Evolutionary conservation across 1,140 invertebrate species (phyloP).

Genomic region (Brachionus koreanus): DNA sequence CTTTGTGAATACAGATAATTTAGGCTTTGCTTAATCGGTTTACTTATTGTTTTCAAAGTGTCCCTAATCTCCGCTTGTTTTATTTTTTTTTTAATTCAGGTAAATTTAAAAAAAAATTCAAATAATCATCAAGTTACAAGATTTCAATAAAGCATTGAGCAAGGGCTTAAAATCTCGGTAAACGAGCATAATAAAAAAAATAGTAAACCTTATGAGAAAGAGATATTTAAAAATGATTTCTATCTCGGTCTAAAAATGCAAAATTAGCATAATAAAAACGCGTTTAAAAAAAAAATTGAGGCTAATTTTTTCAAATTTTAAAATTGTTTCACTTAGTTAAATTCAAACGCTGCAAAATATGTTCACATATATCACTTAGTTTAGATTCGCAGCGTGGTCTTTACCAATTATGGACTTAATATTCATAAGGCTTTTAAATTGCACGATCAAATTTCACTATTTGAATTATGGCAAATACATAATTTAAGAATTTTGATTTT

Average conservation of each 20-base stretch:
- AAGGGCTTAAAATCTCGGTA: slow-evolving; percentile 1
- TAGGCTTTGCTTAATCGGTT: background rate
- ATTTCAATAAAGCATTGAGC: background rate
- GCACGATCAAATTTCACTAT: background rate
- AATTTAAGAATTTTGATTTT: background rate
- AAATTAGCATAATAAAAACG: slow-evolving; percentile 34
- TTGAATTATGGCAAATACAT: slow-evolving; percentile 3
- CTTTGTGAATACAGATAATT: background rate
- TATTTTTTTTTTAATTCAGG: background rate
- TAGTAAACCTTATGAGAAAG: slow-evolving; percentile 29
- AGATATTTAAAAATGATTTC: slow-evolving; percentile 24
- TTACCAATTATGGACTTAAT: background rate
- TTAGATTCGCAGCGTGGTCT: background rate
- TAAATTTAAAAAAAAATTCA: background rate
- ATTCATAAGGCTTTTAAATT: background rate
- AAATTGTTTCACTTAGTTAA: background rate
- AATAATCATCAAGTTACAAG: background rate
- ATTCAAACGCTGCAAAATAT: background rate
- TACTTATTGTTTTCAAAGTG: background rate
- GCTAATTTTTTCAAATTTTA: background rate
- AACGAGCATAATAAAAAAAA: slow-evolving; percentile 33
- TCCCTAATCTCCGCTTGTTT: background rate
- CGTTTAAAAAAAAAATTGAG: background rate
- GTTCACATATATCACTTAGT: background rate
- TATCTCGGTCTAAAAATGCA: slow-evolving; percentile 1